Percentiles rank a stretch among this genome's conserved stretches.
Evolutionary conservation across 2,797 vertebrate species (phyloP).

Genomic region (Rhinichthys osculus): DNA sequence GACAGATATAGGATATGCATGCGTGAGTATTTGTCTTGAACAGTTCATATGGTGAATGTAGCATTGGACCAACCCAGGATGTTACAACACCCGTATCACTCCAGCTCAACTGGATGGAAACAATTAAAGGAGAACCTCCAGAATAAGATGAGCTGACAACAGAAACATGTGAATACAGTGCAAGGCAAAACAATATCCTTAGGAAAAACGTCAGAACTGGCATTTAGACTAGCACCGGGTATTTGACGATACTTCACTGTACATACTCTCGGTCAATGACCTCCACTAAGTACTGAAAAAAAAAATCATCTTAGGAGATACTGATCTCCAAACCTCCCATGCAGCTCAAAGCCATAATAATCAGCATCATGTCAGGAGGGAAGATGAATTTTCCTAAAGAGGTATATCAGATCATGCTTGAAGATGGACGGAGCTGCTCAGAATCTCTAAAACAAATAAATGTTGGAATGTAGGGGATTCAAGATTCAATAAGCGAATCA

Average conservation of each 20-base stretch:
- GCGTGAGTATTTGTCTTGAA: slow-evolving; percentile 26
- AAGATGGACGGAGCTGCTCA: neutral
- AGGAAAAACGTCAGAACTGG: neutral
- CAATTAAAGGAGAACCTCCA: slow-evolving; percentile 59
- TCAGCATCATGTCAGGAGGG: slow-evolving; percentile 30
- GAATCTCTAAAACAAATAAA: slow-evolving; percentile 52
- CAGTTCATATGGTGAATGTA: slow-evolving; percentile 20
- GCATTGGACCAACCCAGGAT: slow-evolving; percentile 46
- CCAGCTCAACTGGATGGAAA: slow-evolving; percentile 65
- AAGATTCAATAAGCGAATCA: neutral
- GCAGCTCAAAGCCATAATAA: slow-evolving; percentile 51
- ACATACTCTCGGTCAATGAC: slow-evolving; percentile 50
- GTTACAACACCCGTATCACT: slow-evolving; percentile 52
- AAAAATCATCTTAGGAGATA: slow-evolving; percentile 34
- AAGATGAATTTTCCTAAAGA: slow-evolving; percentile 45
- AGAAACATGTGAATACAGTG: neutral
- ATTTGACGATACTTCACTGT: slow-evolving; percentile 3
- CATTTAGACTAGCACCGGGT: neutral
- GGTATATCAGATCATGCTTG: slow-evolving; percentile 40
- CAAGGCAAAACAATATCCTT: slow-evolving; percentile 12
- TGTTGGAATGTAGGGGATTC: slow-evolving; percentile 33
- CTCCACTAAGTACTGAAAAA: slow-evolving; percentile 25
- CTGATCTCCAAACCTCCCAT: slow-evolving; percentile 47
- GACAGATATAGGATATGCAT: neutral
- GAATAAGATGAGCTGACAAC: neutral